Evolutionary conservation across 2,797 vertebrate genomes (phyloP), one percentile per base, ranked within the genome.

Genomic region (Muscicapa striata): DNA sequence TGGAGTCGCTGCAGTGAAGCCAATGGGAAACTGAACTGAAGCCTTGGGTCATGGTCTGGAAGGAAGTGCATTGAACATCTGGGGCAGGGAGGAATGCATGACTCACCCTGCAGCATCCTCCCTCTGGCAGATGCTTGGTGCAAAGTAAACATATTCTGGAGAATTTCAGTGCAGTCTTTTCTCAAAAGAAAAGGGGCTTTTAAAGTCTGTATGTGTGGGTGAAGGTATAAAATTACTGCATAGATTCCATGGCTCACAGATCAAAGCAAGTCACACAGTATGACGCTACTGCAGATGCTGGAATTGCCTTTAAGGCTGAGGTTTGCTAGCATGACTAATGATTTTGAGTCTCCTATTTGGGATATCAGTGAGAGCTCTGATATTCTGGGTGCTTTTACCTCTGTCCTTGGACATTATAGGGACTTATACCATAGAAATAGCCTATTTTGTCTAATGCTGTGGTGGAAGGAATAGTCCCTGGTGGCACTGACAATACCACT

Each of bases 21-120:
- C 85, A 94, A 48, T 91, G 95, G 70, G 93, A 97, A 96, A 84
- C 77, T 24, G 13, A 94, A 90, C 87, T 94, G 82, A 61, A 67
- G 83, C 67, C 69, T 92, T 96, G 91, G 94, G 85, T 88, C 93
- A 91, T 48, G 61, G 67, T 68, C 79, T 96, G 87, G 93, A 96
- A 96, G 95, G 95, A 95, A 96, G 83, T 87, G 67, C 70, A 91
- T 5, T 38, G 77, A 93, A 84, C 93, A 94, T 97, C 92, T 94
- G 89, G 84, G 79, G 66, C 1, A 36, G 70, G 52, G 85, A 94
- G 89, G 93, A 94, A 93, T 87, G 89, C 80, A 46, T 94, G 89
- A 94, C 91, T 97, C 94, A 96, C 73, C 51, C 69, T 84, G 69
- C 63, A 92, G 94, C 83, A 96, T 95, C 93, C 93, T 97, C 95